A percentile compares a stretch with the other conserved stretches of the same genome.
phyloP scores from a whole-genome alignment of 2,113 vertebrate genomes.

The Pheucticus melanocephalus region DNA sequence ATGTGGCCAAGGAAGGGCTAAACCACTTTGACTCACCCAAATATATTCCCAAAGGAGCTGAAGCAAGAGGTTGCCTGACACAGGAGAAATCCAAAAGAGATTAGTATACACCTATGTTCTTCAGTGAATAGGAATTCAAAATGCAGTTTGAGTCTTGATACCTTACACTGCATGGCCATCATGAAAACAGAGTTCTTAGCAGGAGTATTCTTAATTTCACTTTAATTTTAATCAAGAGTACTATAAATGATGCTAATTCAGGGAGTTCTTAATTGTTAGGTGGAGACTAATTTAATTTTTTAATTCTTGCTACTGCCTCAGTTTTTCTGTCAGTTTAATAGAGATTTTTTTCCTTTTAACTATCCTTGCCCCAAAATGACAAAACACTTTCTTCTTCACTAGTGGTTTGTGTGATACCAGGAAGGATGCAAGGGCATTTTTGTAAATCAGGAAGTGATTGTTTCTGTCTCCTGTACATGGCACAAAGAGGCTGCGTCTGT shows the following conservation, averaged over 20 bases:
- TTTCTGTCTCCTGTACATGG: background rate
- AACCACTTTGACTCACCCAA: background rate
- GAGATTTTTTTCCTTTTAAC: conserved; percentile 2
- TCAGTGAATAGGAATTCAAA: background rate
- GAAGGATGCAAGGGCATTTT: background rate
- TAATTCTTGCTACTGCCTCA: background rate
- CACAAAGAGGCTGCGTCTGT: background rate
- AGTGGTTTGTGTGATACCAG: conserved; percentile 20
- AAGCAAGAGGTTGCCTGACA: background rate
- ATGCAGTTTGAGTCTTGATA: background rate
- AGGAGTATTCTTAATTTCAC: background rate
- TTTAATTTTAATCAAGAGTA: background rate
- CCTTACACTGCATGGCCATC: background rate
- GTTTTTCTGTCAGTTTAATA: conserved; percentile 5
- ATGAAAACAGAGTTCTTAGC: background rate
- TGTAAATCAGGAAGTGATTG: background rate
- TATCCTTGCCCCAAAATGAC: background rate
- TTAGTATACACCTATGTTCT: background rate
- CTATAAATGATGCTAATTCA: background rate
- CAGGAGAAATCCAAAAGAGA: background rate
- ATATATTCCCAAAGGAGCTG: background rate
- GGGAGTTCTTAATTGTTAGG: background rate
- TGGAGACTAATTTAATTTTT: background rate
- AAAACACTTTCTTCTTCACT: background rate
- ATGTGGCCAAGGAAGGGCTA: background rate